Conservation (phyloP, 2,888 invertebrate genomes). For the Unio pictorum region DNA sequence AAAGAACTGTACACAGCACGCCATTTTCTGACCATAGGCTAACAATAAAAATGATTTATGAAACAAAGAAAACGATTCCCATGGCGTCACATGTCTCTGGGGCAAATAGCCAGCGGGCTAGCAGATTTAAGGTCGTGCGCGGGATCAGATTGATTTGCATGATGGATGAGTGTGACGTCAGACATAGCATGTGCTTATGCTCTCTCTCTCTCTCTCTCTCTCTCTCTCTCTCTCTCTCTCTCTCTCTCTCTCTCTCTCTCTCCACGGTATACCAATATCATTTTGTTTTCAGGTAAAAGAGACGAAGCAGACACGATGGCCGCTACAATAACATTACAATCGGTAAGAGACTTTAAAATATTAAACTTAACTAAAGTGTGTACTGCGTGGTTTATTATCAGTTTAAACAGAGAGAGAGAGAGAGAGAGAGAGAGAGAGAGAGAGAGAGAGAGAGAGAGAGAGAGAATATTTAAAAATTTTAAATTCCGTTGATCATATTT, state of each 20-base stretch:
- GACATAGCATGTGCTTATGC: neutral
- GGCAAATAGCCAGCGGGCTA: neutral
- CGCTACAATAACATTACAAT: neutral
- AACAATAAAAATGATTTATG: neutral
- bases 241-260: slow-evolving; percentile 8
- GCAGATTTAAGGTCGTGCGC: neutral
- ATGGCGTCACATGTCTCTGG: neutral
- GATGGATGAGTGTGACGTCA: too few species aligned
- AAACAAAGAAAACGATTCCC: neutral
- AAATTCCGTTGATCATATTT: too few species aligned
- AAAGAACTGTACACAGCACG: too few species aligned
- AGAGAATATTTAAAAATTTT: too few species aligned
- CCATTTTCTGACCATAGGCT: too few species aligned
- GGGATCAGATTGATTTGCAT: neutral
- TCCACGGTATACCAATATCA: neutral
- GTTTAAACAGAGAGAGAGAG: too few species aligned
- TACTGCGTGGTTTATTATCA: too few species aligned
- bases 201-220: slow-evolving; percentile 11
- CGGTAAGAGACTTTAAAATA: too few species aligned
- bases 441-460: too few species aligned
- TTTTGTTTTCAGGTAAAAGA: slow-evolving; percentile 1
- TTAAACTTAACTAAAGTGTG: too few species aligned
- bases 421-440: too few species aligned
- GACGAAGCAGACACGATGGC: neutral
- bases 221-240: slow-evolving; percentile 16